phyloP scores from a whole-genome alignment of 2,888 invertebrate species.

The Xestoiulus laeticollis region DNA sequence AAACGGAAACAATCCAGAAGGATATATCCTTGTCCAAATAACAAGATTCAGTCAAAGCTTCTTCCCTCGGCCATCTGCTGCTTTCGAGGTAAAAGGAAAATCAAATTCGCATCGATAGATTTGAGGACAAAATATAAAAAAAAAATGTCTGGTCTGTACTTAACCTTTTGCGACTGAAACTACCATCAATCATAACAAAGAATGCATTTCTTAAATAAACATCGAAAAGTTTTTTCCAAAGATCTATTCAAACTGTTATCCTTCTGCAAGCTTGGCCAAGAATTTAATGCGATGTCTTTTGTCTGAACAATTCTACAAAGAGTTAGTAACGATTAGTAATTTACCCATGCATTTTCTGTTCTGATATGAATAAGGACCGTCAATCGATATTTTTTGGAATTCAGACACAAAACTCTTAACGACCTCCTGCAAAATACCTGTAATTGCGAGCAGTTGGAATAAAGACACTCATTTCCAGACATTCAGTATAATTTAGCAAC shows the following conservation, averaged over 20 bases:
- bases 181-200: conserved; percentile 10
- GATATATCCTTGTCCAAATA: conserved; percentile 41
- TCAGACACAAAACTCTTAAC: not conserved
- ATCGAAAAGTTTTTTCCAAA: not conserved
- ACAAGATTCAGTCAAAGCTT: conserved; percentile 41
- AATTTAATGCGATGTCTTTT: not conserved
- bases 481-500: not conserved
- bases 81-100: conserved; percentile 35
- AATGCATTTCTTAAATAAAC: conserved; percentile 39
- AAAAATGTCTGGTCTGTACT: conserved; percentile 8
- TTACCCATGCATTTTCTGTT: not conserved
- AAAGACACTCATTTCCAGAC: not conserved
- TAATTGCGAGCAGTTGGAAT: not conserved
- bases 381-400: too few relatives aligned
- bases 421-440: not conserved
- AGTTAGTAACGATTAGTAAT: not conserved
- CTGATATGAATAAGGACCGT: not conserved
- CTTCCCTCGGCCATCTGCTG: conserved; percentile 5
- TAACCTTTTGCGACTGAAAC: not conserved
- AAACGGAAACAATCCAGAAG: conserved; percentile 41
- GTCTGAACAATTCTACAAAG: not conserved
- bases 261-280: not conserved
- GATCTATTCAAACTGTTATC: not conserved
- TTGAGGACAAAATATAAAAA: not conserved
- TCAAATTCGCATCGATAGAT: conserved; percentile 31